These are phyloP conservation scores for Polymixis flavicincta DNA, from an alignment of 2,888 invertebrate species.

Conservation along the genomic window DNA sequence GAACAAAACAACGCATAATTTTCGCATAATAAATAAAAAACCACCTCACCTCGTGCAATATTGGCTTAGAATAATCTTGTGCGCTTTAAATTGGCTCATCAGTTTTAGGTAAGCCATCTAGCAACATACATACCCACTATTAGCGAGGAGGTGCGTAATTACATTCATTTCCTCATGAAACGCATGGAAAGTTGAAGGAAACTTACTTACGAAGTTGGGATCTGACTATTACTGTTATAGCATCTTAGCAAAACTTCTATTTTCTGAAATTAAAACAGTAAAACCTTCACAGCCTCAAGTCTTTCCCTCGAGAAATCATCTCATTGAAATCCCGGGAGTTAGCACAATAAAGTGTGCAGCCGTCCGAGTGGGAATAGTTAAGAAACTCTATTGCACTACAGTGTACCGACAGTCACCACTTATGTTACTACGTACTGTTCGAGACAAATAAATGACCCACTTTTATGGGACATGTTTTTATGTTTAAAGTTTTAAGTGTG, in stretches of 20 bases:
- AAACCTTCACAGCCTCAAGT: conserved; percentile 38
- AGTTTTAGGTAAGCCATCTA: not conserved
- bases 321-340: conserved; percentile 52
- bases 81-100: no score
- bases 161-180: not conserved
- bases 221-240: not conserved
- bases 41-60: no score
- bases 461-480: conserved; percentile 45
- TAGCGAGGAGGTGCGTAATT: not conserved
- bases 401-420: conserved; percentile 59
- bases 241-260: conserved; percentile 14
- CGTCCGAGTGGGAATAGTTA: conserved; percentile 64
- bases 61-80: no score
- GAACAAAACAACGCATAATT: no score
- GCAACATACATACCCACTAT: not conserved
- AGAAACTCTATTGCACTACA: conserved; percentile 65
- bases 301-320: conserved; percentile 63
- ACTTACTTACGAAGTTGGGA: not conserved
- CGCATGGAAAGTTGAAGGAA: not conserved
- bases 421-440: conserved; percentile 55
- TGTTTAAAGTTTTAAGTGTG: conserved; percentile 44
- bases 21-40: no score
- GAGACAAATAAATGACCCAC: conserved; percentile 44
- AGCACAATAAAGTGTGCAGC: conserved; percentile 56
- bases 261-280: conserved; percentile 41